A percentile compares a stretch with the other conserved stretches of the same genome.
Evolutionary conservation across 2,113 vertebrate species (phyloP).

Genomic region (Plotosus lineatus): DNA sequence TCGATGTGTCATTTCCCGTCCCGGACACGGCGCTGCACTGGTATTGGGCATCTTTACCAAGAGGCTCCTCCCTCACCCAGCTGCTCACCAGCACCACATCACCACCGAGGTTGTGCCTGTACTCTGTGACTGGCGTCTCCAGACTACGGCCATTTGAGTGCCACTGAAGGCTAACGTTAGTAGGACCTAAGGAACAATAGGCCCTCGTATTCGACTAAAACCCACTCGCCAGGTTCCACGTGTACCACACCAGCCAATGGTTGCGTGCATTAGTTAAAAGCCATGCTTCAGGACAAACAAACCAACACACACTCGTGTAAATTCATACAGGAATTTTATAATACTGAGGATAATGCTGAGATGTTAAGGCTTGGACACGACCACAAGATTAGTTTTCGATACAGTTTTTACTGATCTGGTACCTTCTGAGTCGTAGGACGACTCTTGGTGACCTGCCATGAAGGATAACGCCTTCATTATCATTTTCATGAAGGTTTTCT

Average conservation of each 20-base stretch:
- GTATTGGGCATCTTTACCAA: constrained; percentile 78
- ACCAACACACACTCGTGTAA: not conserved
- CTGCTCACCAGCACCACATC: constrained; percentile 79
- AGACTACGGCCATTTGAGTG: constrained; percentile 77
- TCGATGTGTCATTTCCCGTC: constrained; percentile 70
- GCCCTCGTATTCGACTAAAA: constrained; percentile 6
- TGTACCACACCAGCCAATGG: not conserved
- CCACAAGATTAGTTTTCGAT: not conserved
- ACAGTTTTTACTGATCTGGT: not conserved
- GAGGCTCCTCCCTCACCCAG: constrained; percentile 80
- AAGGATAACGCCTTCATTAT: no score
- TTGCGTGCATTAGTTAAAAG: not conserved
- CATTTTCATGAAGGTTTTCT: no score
- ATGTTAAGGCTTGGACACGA: not conserved
- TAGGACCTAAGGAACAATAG: constrained; percentile 77
- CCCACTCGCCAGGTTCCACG: not conserved
- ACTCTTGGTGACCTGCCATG: no score
- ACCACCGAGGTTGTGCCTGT: constrained; percentile 68
- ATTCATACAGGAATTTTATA: not conserved
- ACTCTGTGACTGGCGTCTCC: constrained; percentile 68
- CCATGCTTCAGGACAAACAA: not conserved
- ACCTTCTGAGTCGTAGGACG: no score
- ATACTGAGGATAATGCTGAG: not conserved
- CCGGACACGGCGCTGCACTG: constrained; percentile 77
- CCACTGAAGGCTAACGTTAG: constrained; percentile 81